Conservation (phyloP, 64 coral and sea anemone genomes). For the Anthopleura sola region DNA sequence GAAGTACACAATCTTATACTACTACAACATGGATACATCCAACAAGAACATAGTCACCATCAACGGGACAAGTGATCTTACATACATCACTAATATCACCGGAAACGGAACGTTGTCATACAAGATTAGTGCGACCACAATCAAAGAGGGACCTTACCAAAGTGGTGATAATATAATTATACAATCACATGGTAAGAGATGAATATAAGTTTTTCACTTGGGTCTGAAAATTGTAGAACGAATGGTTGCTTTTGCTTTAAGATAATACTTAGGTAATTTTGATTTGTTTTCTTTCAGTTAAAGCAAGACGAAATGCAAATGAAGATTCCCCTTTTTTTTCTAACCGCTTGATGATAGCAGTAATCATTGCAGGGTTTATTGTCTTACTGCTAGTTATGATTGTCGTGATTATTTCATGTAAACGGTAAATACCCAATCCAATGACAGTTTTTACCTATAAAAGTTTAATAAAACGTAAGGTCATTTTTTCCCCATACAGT, state of each 20-base stretch:
- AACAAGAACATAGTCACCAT: not conserved
- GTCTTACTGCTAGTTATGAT: not conserved
- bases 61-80: not conserved
- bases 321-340: not conserved
- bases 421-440: not conserved
- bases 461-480: not conserved
- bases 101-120: not conserved
- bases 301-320: not conserved
- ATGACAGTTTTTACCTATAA: not conserved
- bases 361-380: not conserved
- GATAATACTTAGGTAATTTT: not conserved
- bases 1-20: not conserved
- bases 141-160: slow-evolving; percentile 4
- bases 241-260: not conserved
- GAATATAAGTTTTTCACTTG: not conserved
- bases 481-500: not conserved
- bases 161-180: not conserved
- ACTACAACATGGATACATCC: not conserved
- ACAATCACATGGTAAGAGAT: not conserved
- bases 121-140: slow-evolving; percentile 2
- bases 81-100: not conserved
- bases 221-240: not conserved
- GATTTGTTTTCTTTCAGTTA: not conserved
- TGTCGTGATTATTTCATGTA: not conserved
- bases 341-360: not conserved